Base-by-base conservation (phyloP, 92 coral and sea anemone species). In the Umimayanthus chanpuru region DNA sequence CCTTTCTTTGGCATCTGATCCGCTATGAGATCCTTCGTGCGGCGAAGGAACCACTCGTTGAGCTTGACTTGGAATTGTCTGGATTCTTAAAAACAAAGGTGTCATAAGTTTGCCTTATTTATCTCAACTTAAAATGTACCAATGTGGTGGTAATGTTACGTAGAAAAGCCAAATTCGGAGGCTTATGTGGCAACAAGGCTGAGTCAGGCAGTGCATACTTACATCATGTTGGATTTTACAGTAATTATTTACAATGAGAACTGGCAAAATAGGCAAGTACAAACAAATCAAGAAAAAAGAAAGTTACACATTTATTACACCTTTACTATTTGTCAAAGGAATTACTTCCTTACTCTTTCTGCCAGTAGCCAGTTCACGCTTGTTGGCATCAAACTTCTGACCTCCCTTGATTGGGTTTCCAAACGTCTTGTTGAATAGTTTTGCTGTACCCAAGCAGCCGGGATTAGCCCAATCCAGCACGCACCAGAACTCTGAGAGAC, bases 391-490 rank as follows among this genome's bases (percentile, higher is more conserved):
- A 91, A 86, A 94, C 68, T 95, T 88, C 84, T 95, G 99, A 15
- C 99, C 99, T 77, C 89, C 80, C 90, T 90, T 91, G 90, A 96
- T 89, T 38, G 98, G 94, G 85, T 86, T 90, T 56, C 94, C 95
- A 89, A 91, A 96, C 68, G 88, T 89, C 50, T 77, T 66, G 50
- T 53, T 79, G 82, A 96, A 96, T 36, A 44, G 82, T 81, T 92
- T 93, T 38, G 81, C 75, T 53, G 94, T 85, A 2, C 98, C 99
- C 41, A 96, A 88, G 81, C 96, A 93, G 39, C 98, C 97, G 6
- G 98, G 99, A 67, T 95, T 96, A 65, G 99, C 98, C 99, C 99
- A 96, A 85, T 96, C 99, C 55, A 96, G 64, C 32, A 96, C 98
- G 80, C 96, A 95, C 99, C 99, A 96, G 85, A 96, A 94, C 86